These are phyloP conservation scores for Phylloscopus collybita DNA, from an alignment of 2,797 vertebrate genomes.

Conservation along the genomic window DNA sequence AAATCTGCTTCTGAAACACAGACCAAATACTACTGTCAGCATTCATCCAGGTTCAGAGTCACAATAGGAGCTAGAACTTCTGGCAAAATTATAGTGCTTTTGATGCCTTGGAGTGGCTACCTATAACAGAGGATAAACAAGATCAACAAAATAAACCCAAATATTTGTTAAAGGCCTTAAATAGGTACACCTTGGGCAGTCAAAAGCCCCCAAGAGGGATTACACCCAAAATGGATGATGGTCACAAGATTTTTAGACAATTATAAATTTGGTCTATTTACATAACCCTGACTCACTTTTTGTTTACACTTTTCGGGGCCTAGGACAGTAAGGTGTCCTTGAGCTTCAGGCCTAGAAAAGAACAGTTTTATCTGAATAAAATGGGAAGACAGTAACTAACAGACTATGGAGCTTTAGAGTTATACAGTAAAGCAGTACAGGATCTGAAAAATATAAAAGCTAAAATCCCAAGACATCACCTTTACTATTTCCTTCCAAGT, in stretches of 20 bases:
- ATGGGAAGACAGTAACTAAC: not conserved
- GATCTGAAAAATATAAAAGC: not conserved
- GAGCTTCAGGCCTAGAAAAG: not conserved
- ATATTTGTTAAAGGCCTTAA: not conserved
- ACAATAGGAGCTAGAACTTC: slow-evolving; percentile 49
- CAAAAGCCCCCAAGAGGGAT: not conserved
- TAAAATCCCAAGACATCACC: not conserved
- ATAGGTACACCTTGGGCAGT: too few species aligned
- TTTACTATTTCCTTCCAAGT: not conserved
- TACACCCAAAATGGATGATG: not conserved
- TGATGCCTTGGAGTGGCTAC: not conserved
- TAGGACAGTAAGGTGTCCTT: not conserved
- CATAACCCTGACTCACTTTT: not conserved
- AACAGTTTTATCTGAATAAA: not conserved
- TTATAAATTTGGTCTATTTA: not conserved
- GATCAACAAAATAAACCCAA: too few species aligned
- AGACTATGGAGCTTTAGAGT: not conserved
- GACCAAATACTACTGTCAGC: slow-evolving; percentile 55
- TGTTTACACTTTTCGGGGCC: not conserved
- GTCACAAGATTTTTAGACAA: not conserved
- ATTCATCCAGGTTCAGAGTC: slow-evolving; percentile 59
- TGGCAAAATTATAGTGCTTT: slow-evolving; percentile 38
- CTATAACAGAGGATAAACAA: not conserved
- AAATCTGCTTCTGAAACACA: slow-evolving; percentile 57
- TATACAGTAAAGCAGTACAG: not conserved